Evolutionary conservation across 1,140 invertebrate species (phyloP), one percentile per base, ranked within the genome.

Genomic region (Drosophila nigrodunni): DNA sequence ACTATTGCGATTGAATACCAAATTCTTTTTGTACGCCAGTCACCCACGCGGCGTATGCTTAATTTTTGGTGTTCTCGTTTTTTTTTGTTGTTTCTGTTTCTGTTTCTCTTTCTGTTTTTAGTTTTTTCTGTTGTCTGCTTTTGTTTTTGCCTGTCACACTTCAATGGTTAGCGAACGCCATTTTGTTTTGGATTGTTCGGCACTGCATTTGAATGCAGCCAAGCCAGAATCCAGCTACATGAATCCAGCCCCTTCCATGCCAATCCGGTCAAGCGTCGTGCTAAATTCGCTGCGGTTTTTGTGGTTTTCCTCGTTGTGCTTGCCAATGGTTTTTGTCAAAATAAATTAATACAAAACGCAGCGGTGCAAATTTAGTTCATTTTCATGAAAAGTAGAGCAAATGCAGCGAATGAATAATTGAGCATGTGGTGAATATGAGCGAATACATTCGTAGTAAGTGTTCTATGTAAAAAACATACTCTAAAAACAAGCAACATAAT

Each of bases 201-300:
- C 58, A 39, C 49, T 64, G 69, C 74, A 86, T 87, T 87, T 72
- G 66, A 82, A 77, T 87, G 83, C 83, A 88, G 50, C 50, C 68
- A 59, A 78, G 74, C 47, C 71, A 43, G 43, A 34, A 18, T 37
- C 11, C 44, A 46, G 15, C 65, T 35, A 10, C 34, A 5, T 11
- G 18, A 4, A 15, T 6, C 3, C 0, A 37, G n/a, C 52, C 6
- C 54, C 49, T 15, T 18, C 41, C 15, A 43, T 46, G 44, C 57
- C 77, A 61, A 76, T 82, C 78, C 78, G 77, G 85, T 80, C 83
- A 83, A 83, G 83, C 85, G 52, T 80, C 77, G 80, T 83, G 83
- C 83, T 88, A 88, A 87, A 87, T 87, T 87, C 64, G 83, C 69
- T 87, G 83, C 55, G 83, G 83, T 80, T 88, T 88, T 78, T 88